Conservation (phyloP, 2,113 vertebrate species). For the Daboia siamensis region DNA sequence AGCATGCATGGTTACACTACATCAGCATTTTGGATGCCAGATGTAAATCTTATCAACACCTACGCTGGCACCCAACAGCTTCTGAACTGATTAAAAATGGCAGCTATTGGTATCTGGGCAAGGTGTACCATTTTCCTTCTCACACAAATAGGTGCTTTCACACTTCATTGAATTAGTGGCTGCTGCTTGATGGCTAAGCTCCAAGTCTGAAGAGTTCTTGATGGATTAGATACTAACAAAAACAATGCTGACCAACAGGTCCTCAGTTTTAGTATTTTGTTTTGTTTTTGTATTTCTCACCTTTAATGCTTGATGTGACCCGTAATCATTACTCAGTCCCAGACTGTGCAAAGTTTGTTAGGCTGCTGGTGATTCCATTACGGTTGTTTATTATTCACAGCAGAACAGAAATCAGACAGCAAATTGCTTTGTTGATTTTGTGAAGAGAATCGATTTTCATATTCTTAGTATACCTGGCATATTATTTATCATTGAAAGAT, state of each 20-base stretch:
- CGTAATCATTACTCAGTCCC: conserved; percentile 30
- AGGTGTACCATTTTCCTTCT: neutral
- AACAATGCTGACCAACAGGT: neutral
- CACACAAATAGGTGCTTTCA: neutral
- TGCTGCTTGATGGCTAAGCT: neutral
- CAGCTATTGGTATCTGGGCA: neutral
- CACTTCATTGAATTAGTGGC: neutral
- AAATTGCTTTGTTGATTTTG: conserved; percentile 61
- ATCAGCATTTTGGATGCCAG: neutral
- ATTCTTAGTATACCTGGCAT: conserved; percentile 36
- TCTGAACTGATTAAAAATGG: neutral
- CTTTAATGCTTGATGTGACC: neutral
- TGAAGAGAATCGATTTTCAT: conserved; percentile 55
- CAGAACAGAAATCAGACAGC: conserved; percentile 52
- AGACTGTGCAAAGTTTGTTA: conserved; percentile 25
- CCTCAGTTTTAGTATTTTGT: neutral
- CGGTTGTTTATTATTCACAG: conserved; percentile 55
- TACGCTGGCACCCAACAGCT: fast-evolving
- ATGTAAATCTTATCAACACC: neutral
- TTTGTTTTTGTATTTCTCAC: neutral
- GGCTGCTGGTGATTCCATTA: conserved; percentile 7
- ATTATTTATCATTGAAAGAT: conserved; percentile 34
- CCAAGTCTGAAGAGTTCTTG: conserved; percentile 10
- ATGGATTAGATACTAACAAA: neutral
- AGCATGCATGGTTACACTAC: neutral